A percentile compares a stretch with the other conserved stretches of the same genome.
Conservation (phyloP, 2,113 vertebrate genomes). For the Madoqua kirkii region DNA sequence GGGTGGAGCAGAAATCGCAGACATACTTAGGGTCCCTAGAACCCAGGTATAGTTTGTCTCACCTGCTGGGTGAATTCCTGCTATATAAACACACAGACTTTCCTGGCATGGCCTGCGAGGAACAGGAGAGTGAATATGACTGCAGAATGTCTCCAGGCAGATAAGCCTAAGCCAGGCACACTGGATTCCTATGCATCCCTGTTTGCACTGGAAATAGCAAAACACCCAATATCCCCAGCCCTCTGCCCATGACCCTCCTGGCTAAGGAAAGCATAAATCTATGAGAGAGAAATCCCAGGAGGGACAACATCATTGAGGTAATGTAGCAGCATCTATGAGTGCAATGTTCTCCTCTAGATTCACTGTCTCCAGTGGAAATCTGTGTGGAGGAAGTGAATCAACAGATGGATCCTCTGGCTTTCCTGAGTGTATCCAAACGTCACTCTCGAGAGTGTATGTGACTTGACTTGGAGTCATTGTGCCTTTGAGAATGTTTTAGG, state of each 20-base stretch:
- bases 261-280: background rate
- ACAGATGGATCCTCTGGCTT: background rate
- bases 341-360: rapidly evolving
- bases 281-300: background rate
- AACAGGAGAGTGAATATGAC: background rate
- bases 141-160: background rate
- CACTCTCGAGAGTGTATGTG: background rate
- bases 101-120: background rate
- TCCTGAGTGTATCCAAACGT: background rate
- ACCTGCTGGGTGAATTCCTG: background rate
- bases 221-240: rapidly evolving
- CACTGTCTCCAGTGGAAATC: background rate
- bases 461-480: background rate
- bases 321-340: rapidly evolving
- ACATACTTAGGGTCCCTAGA: background rate
- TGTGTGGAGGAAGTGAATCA: background rate
- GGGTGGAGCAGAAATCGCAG: background rate
- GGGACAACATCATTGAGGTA: background rate
- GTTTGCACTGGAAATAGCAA: background rate
- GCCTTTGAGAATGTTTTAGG: background rate
- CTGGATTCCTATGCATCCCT: background rate
- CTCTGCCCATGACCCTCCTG: background rate
- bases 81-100: rapidly evolving
- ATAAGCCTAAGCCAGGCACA: background rate
- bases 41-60: background rate